Percentiles rank a stretch among this genome's conserved stretches.
These are phyloP conservation scores for Punctoribates punctum DNA, from an alignment of 2,888 invertebrate species.

Conservation along the genomic window DNA sequence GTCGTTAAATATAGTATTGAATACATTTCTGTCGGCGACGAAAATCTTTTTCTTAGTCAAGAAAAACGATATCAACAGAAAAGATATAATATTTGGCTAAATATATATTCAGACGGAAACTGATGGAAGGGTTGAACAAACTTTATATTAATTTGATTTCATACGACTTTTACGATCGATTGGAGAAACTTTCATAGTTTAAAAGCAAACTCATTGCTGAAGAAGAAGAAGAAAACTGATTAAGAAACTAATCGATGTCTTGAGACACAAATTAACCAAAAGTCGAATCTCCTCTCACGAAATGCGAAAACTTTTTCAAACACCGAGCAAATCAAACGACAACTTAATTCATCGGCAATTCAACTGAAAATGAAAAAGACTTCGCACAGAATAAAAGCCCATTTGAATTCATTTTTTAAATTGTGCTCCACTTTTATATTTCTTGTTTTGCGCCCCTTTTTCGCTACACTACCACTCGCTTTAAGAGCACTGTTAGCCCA, in stretches of 20 bases:
- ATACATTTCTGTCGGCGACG: neutral
- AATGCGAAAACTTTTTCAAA: neutral
- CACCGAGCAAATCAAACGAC: neutral
- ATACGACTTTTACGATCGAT: too few relatives aligned
- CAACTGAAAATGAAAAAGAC: constrained; percentile 26
- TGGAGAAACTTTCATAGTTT: neutral
- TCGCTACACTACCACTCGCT: neutral
- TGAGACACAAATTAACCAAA: neutral
- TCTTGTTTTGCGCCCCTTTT: constrained; percentile 29
- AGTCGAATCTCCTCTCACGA: neutral
- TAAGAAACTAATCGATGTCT: neutral
- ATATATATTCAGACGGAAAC: too few relatives aligned
- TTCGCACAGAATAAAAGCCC: constrained; percentile 1
- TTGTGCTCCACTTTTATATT: constrained; percentile 34
- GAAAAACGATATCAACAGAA: too few relatives aligned
- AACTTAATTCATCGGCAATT: constrained; percentile 23
- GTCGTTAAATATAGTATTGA: neutral
- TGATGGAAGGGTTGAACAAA: too few relatives aligned
- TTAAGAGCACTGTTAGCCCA: neutral
- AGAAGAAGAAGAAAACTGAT: neutral
- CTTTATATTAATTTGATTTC: too few relatives aligned
- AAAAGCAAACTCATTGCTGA: neutral
- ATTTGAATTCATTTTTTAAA: constrained; percentile 26
- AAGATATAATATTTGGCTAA: too few relatives aligned
- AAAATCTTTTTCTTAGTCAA: too few relatives aligned